These are phyloP conservation scores for Camponotus fellah DNA, from an alignment of 2,888 invertebrate genomes.

Conservation along the genomic window DNA sequence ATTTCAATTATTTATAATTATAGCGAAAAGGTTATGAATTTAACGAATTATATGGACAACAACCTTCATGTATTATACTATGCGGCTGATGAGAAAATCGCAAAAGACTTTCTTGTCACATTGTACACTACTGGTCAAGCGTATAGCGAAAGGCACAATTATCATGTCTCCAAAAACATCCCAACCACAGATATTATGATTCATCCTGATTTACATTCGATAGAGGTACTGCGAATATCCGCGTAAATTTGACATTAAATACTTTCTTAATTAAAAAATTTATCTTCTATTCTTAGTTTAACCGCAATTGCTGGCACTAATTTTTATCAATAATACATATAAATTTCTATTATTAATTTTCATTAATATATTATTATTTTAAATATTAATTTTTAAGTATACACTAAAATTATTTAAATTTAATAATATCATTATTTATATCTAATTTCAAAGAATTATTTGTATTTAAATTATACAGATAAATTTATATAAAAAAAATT, in stretches of 20 bases:
- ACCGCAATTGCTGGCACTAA: no score
- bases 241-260: background rate
- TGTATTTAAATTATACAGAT: no score
- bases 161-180: slow-evolving; percentile 60
- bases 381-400: no score
- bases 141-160: slow-evolving; percentile 52
- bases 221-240: slow-evolving; percentile 57
- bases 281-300: no score
- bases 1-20: slow-evolving; percentile 3
- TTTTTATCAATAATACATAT: no score
- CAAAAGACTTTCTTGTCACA: slow-evolving; percentile 55
- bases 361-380: no score
- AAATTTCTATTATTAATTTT: no score
- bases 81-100: slow-evolving; percentile 43
- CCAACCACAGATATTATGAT: slow-evolving; percentile 60
- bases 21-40: slow-evolving; percentile 63
- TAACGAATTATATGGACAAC: slow-evolving; percentile 52
- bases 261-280: no score
- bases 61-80: slow-evolving; percentile 59
- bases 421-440: no score
- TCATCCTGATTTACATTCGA: slow-evolving; percentile 65
- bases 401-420: no score
- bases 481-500: no score
- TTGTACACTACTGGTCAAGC: slow-evolving; percentile 46
- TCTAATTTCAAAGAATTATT: no score